Conservation (phyloP, 30 jellyfish, hydroid and myxozoan species). For the Catostylus mosaicus region DNA sequence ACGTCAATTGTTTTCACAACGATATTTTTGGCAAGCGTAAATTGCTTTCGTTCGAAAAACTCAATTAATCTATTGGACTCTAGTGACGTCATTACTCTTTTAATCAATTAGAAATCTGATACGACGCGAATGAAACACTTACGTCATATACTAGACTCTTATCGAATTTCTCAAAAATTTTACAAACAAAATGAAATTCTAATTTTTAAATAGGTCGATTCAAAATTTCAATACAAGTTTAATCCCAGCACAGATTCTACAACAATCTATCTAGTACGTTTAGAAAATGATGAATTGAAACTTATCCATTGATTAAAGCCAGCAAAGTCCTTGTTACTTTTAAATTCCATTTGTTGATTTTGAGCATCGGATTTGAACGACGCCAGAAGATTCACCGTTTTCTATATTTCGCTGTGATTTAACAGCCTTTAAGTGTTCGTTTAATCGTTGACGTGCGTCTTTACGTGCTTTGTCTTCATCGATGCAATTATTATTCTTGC, state of each 20-base stretch:
- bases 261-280: no score
- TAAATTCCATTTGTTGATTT: conserved; percentile 36
- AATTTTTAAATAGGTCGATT: background rate
- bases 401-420: conserved; percentile 43
- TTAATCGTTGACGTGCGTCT: conserved; percentile 71
- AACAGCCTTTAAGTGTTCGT: conserved; percentile 66
- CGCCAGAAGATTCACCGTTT: conserved; percentile 11
- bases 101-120: background rate
- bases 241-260: background rate
- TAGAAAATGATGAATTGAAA: background rate
- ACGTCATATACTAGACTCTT: background rate
- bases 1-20: no score
- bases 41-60: no score
- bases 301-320: conserved; percentile 13
- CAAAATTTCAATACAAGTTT: background rate
- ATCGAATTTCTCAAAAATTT: background rate
- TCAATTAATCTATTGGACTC: no score
- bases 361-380: conserved; percentile 27
- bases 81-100: no score
- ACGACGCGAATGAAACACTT: background rate
- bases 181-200: background rate
- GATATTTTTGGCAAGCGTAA: no score
- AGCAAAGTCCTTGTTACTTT: background rate
- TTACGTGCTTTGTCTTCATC: conserved; percentile 85
- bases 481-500: conserved; percentile 44